Evolutionary conservation across 1,140 invertebrate genomes (phyloP), one percentile per base, ranked within the genome.

Genomic region (Campodea augens): DNA sequence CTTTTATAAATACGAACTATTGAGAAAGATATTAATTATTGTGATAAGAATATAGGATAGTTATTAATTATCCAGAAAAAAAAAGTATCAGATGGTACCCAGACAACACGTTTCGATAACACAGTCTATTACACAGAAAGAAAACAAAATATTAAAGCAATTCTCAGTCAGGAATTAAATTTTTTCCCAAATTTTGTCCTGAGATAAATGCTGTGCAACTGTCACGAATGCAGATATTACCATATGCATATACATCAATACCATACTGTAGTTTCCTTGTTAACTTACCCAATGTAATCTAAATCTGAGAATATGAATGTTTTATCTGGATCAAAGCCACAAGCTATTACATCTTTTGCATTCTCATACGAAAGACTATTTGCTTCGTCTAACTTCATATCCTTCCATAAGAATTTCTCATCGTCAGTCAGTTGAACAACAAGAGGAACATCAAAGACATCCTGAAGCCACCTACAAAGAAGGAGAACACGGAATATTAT

Each of bases 281-380:
- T 25, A 20, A 58, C 65, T 57, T 64, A 91, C 86, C 91, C 88
- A 59, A 98, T 90, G 63, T 89, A 97, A 49, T 86, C 77, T 38
- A 95, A 70, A 69, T 98, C 81, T 44, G 82, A 86, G 57, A 98
- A 99, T 48, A 99, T 95, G 60, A 98, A 98, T 0, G 96, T 99
- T 55, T 97, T 98, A 2, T 88, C 71, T 1, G 75, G 55, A 66
- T 97, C 83, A 66, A 98, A 99, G n/a, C 93, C 95, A 57, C 87
- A 78, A 10, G 95, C 90, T 52, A 99, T 93, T 41, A 99, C 98
- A 63, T 99, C 95, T 67, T 95, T 98, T 0, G 86, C 81, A 70
- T 99, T 99, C 58, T 88, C 81, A 47, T 75, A 69, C 0, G 88
- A 78, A 57, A 97, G 69, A 59, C 79, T 76, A 32, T 84, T 75